phyloP scores from a whole-genome alignment of 2,797 vertebrate species.

The Astyanax mexicanus region DNA sequence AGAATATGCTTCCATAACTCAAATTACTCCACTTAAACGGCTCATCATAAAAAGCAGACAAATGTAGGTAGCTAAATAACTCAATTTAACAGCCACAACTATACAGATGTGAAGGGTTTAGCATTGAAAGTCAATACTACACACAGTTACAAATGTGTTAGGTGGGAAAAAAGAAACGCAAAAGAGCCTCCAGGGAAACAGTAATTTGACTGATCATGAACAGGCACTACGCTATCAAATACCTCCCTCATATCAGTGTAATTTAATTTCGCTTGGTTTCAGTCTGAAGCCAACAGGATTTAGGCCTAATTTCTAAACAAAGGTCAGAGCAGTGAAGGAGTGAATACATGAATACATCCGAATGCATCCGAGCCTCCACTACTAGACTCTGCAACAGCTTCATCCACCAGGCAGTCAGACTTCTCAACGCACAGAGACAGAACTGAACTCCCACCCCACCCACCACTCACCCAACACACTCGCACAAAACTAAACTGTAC shows the following conservation, averaged over 20 bases:
- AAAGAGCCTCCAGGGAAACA: background rate
- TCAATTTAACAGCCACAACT: background rate
- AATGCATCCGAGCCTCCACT: no score
- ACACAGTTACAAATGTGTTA: background rate
- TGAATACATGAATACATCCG: constrained; percentile 22
- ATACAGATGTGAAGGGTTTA: background rate
- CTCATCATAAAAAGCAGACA: background rate
- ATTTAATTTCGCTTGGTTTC: background rate
- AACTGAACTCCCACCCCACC: no score
- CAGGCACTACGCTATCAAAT: background rate
- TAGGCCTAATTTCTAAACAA: background rate
- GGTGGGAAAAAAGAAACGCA: background rate
- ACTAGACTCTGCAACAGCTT: no score
- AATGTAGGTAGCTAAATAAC: no score
- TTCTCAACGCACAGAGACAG: no score
- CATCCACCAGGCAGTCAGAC: no score
- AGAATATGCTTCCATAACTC: no score
- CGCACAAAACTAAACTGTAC: no score
- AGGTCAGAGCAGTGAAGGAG: background rate
- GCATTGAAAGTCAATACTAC: background rate
- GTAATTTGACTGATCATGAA: background rate
- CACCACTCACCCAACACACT: no score
- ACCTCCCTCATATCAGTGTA: background rate
- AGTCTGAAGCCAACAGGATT: background rate
- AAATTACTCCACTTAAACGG: background rate